Evolutionary conservation across 2,888 invertebrate species (phyloP).

Genomic region (Tanytarsus gracilentus): DNA sequence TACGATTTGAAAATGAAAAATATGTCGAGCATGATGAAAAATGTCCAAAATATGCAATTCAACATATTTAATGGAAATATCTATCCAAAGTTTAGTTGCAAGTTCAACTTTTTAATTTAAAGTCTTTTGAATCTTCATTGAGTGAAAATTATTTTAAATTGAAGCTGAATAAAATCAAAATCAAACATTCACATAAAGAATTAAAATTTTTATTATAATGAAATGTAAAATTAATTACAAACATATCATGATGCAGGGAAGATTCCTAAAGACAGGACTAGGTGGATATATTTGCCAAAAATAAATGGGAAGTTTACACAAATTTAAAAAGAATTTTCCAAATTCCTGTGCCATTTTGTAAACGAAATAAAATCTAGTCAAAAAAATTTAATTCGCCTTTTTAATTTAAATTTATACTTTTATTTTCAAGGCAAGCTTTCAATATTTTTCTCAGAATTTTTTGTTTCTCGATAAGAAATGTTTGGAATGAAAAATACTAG

Average conservation of each 20-base stretch:
- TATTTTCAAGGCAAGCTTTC: background rate
- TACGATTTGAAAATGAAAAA: constrained; percentile 39
- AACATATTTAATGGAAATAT: constrained; percentile 10
- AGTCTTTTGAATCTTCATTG: too few species aligned
- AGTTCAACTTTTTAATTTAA: too few species aligned
- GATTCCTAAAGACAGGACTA: background rate
- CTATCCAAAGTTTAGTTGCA: background rate
- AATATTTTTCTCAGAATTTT: background rate
- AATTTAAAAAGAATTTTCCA: too few species aligned
- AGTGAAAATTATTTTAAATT: background rate
- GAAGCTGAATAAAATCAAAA: too few species aligned
- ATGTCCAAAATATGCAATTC: constrained; percentile 7
- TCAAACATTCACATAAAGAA: too few species aligned
- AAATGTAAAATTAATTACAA: background rate
- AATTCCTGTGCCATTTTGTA: too few species aligned
- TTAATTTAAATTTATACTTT: background rate
- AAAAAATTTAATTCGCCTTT: too few species aligned
- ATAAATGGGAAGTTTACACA: too few species aligned
- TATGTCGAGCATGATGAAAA: background rate
- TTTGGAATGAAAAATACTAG: constrained; percentile 29
- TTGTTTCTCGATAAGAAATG: background rate
- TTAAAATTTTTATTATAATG: too few species aligned
- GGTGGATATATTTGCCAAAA: background rate
- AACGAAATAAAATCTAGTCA: too few species aligned
- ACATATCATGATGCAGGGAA: background rate